phyloP scores from a whole-genome alignment of 2,113 vertebrate genomes.

The Macquaria australasica region DNA sequence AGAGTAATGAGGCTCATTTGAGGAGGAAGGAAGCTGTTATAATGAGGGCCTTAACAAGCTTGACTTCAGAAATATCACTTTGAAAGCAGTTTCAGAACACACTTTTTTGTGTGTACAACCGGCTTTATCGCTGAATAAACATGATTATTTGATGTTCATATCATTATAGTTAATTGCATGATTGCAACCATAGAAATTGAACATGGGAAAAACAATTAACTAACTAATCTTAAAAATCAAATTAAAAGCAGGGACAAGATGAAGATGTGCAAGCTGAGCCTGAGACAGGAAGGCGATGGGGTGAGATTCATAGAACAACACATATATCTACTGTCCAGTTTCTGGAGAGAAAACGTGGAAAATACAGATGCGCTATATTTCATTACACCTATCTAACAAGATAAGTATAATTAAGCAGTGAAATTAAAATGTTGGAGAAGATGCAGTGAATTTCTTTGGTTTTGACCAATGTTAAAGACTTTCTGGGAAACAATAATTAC shows the following conservation, averaged over 20 bases:
- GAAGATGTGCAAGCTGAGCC: not conserved
- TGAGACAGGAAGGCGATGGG: not conserved
- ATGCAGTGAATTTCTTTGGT: too few species aligned
- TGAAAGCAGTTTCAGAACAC: not conserved
- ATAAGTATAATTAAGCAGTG: not conserved
- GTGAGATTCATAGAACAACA: not conserved
- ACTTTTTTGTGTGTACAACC: not conserved
- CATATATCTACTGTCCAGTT: not conserved
- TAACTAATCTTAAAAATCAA: not conserved
- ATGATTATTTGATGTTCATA: not conserved
- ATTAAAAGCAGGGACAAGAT: not conserved
- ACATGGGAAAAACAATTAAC: not conserved
- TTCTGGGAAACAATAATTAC: too few species aligned
- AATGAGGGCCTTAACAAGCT: not conserved
- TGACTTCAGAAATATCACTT: not conserved
- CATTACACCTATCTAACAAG: not conserved
- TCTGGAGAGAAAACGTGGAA: not conserved
- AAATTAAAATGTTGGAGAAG: too few species aligned
- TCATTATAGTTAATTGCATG: not conserved
- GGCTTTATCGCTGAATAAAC: not conserved
- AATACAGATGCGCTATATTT: not conserved
- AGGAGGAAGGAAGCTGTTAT: slow-evolving; percentile 31
- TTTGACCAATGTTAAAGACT: too few species aligned
- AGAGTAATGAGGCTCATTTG: slow-evolving; percentile 43
- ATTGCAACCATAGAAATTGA: not conserved